Evolutionary conservation across 2,113 vertebrate species (phyloP), one percentile per base, ranked within the genome.

Genomic region (Ornithorhynchus anatinus): DNA sequence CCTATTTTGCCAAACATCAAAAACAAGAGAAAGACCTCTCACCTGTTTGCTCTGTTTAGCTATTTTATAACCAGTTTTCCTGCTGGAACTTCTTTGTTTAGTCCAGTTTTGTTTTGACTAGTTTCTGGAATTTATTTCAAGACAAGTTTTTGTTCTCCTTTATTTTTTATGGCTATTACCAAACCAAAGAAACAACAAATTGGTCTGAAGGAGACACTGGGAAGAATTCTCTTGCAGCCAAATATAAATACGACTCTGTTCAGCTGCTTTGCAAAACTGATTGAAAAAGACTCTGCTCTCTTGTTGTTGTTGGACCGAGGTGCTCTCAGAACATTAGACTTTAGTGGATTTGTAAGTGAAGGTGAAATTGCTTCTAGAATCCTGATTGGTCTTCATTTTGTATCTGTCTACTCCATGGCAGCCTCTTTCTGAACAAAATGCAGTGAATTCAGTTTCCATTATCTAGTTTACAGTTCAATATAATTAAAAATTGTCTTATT

Each of bases 171-270:
- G 48, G 54, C 12, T 71, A 60, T 74, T 13, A 68, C 32, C 75
- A 60, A 85, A 74, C 43, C 33, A 70, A 80, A 83, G 70, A 81
- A 86, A 82, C 69, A 81, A 62, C 35, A 77, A 69, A 61, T 69
- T 71, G 50, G 35, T 40, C 82, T 79, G 69, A 84, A 85, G 29
- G 58, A 50, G 75, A 72, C 48, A 48, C 7, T 42, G 40, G 58
- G 78, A 75, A 80, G 69, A 77, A 27, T 82, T 86, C 65, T 78
- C 14, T 17, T 75, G 79, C 62, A 0, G 0, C 52, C 66, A 73
- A 69, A 75, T 75, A 76, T 70, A 81, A 83, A 62, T 68, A 27
- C 71, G 54, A 54, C 15, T 29, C 66, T 82, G 72, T 80, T 62
- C 65, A 65, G 32, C 47, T 0, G 63, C 75, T 69, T 80, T 80